Base-by-base conservation (phyloP, 53 echinoderm and acorn worm genomes). In the Astropecten irregularis region DNA sequence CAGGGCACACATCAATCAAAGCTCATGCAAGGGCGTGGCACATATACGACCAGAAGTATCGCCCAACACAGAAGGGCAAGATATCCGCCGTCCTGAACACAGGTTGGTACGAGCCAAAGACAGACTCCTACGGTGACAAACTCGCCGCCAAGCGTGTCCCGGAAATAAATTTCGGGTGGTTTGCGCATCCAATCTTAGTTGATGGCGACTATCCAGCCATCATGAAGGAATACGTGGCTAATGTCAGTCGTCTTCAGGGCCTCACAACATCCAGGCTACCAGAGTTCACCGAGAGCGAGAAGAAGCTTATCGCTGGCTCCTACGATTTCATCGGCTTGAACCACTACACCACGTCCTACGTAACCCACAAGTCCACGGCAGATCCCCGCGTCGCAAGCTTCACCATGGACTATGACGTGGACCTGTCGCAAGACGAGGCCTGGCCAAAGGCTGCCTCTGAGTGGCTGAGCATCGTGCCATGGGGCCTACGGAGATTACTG, bases 21-120 rank as follows among this genome's bases (percentile, higher is more conserved):
- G 95, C 93, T 4, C 95, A 95, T 46, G 93, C 93, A 2, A 86
- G 82, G 34, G 95, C 93, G 0, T 95, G 86, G 71, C 95, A 93
- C 40, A 76, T 90, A 6, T 95, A 95, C 74, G 93, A 93, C 69
- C 49, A 71, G 29, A 95, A 79, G 52, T 95, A 95, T 44, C 77
- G 93, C 3, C 26, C 77, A 42, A 35, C 22, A 14, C 95, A 95
- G 57, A 22, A 42, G 19, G 95, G 95, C 27, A 66, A 83, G 61
- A 51, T 93, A 6, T 90, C 88, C 9, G 84, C 92, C 20, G 89
- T 88, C 21, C 72, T 95, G 27, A 63, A 79, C 29, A 47, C 82
- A 0, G 35, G 40, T 65, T 95, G 95, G 95, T 83, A 71, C 4
- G 88, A 92, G 61, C 95, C 95, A 14, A 71, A 85, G 40, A 68